phyloP scores from a whole-genome alignment of 92 coral and sea anemone genomes.

The Bergia sp. region DNA sequence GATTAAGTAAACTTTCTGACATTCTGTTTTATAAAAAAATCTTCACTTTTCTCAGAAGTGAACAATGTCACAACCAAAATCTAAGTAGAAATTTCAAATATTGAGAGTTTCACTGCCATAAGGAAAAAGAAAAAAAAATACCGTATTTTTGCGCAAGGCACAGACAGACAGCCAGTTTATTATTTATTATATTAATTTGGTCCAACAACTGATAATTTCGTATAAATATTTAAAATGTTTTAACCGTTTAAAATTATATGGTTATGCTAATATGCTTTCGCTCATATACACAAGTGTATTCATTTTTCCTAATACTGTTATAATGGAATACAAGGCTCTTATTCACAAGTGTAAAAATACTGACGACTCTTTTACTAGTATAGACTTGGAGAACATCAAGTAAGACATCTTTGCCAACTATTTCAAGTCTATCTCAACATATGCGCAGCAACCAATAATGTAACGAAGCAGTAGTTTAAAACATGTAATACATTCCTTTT shows the following conservation, averaged over 20 bases:
- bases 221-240: conserved; percentile 23
- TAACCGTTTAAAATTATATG: background rate
- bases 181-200: background rate
- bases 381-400: no score
- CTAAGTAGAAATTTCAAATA: background rate
- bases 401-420: no score
- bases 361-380: no score
- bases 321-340: no score
- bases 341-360: background rate
- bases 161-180: background rate
- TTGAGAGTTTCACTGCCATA: background rate
- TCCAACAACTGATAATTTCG: background rate
- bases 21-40: background rate
- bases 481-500: no score
- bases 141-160: background rate
- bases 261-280: background rate
- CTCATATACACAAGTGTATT: background rate
- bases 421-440: no score
- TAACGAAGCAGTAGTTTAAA: no score
- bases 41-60: background rate
- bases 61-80: background rate
- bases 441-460: no score
- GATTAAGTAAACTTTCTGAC: background rate
- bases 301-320: background rate
- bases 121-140: background rate